Conservation (phyloP, 2,113 vertebrate species). For the Dicentrarchus labrax region DNA sequence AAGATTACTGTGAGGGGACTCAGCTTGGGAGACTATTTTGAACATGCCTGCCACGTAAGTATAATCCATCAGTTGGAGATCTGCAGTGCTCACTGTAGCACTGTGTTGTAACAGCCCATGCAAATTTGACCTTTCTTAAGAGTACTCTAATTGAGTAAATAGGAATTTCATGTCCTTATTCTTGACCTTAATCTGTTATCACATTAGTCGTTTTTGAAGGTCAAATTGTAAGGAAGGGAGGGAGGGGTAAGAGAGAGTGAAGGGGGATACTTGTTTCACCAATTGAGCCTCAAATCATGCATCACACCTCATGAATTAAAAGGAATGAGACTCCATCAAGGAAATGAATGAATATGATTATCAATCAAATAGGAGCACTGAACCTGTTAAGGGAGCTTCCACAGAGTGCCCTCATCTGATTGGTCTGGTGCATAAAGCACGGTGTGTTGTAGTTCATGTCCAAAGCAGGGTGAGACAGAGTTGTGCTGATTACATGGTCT, state of each 20-base stretch:
- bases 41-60: neutral
- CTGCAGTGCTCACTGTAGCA: conserved; percentile 2
- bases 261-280: conserved; percentile 17
- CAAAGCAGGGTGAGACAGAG: neutral
- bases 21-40: neutral
- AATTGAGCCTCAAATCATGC: conserved; percentile 56
- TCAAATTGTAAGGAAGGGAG: conserved; percentile 24
- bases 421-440: neutral
- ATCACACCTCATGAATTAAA: conserved; percentile 38
- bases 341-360: conserved; percentile 29
- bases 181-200: conserved; percentile 49
- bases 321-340: conserved; percentile 32
- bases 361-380: conserved; percentile 19
- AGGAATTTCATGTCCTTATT: conserved; percentile 36
- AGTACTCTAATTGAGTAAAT: conserved; percentile 41
- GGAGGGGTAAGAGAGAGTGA: neutral
- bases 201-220: conserved; percentile 35
- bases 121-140: conserved; percentile 47
- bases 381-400: neutral
- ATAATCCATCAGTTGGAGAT: conserved; percentile 5
- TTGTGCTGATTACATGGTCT: neutral
- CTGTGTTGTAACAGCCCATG: neutral
- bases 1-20: neutral
- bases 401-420: neutral
- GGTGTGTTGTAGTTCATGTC: neutral